phyloP scores from a whole-genome alignment of 2,113 vertebrate species.

The Hyla sarda region DNA sequence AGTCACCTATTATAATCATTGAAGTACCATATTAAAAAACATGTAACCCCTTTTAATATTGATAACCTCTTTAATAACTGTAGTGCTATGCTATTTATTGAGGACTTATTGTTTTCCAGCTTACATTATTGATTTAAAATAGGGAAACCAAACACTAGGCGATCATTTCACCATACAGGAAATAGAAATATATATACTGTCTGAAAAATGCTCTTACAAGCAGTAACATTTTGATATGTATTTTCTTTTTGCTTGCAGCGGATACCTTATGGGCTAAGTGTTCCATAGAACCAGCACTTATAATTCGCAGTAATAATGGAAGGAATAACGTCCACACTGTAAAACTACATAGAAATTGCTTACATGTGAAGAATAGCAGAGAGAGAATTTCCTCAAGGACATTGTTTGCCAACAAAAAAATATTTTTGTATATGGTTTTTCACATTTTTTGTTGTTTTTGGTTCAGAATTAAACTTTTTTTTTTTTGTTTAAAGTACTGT shows the following conservation, averaged over 20 bases:
- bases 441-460: slow-evolving; percentile 23
- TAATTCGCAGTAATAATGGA: slow-evolving; percentile 30
- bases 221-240: neutral
- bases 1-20: too few species aligned
- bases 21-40: too few species aligned
- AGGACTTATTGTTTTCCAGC: too few species aligned
- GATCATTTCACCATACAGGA: too few species aligned
- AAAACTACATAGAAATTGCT: slow-evolving; percentile 5
- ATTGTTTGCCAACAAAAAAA: slow-evolving; percentile 24
- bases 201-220: too few species aligned
- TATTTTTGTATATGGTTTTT: slow-evolving; percentile 51
- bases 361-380: neutral
- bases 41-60: too few species aligned
- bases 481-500: neutral
- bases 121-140: too few species aligned
- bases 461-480: slow-evolving; percentile 52
- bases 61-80: too few species aligned
- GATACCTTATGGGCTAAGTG: slow-evolving; percentile 52
- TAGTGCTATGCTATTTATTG: too few species aligned
- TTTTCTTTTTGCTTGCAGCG: slow-evolving; percentile 25
- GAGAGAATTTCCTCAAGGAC: neutral
- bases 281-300: neutral
- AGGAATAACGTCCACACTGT: neutral
- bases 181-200: too few species aligned
- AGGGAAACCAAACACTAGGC: too few species aligned